Evolutionary conservation across 2,113 vertebrate species (phyloP).

Genomic region (Apeltes quadracus): DNA sequence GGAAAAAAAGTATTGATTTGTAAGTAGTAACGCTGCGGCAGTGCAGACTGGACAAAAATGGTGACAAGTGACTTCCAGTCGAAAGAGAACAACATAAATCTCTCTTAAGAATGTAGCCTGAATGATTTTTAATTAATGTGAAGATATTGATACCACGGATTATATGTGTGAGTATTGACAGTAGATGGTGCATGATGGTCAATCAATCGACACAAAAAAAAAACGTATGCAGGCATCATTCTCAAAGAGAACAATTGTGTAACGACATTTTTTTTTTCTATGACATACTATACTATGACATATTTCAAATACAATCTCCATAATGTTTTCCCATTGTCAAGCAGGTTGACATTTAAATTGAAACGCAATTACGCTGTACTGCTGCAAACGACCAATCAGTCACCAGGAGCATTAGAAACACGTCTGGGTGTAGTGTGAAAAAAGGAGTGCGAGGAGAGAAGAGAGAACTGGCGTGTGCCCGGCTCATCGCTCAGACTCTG

Average conservation of each 20-base stretch:
- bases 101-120: background rate
- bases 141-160: background rate
- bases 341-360: slow-evolving; percentile 69
- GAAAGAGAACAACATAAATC: slow-evolving; percentile 21
- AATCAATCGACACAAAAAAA: background rate
- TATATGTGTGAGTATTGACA: background rate
- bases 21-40: slow-evolving; percentile 37
- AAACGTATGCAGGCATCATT: background rate
- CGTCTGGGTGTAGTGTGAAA: slow-evolving; percentile 27
- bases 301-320: slow-evolving; percentile 40
- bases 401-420: slow-evolving; percentile 58
- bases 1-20: slow-evolving; percentile 61
- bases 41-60: slow-evolving; percentile 41
- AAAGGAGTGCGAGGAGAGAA: slow-evolving; percentile 13
- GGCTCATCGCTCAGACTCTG: slow-evolving; percentile 68
- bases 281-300: background rate
- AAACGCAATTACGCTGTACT: slow-evolving; percentile 75
- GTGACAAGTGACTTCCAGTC: slow-evolving; percentile 60
- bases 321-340: slow-evolving; percentile 63
- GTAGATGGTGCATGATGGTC: background rate
- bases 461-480: slow-evolving; percentile 53
- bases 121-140: slow-evolving; percentile 10
- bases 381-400: slow-evolving; percentile 71
- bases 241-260: too few relatives aligned
- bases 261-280: background rate